Percentiles rank a stretch among this genome's conserved stretches.
phyloP scores from a whole-genome alignment of 2,113 vertebrate species.

The Rhodinocichla rosea region DNA sequence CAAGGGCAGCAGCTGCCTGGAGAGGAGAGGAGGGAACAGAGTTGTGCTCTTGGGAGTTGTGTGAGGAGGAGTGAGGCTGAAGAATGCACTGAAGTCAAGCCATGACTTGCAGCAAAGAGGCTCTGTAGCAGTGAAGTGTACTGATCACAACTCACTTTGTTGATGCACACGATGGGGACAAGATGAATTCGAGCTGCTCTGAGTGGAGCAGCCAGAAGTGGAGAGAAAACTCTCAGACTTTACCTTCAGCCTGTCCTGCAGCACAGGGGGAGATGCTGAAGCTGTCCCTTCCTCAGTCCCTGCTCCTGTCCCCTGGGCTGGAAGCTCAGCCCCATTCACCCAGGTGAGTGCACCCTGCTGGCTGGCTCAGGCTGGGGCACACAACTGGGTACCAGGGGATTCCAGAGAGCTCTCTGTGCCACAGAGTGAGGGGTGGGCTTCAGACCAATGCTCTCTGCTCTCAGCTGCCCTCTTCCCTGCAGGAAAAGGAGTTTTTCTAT shows the following conservation, averaged over 20 bases:
- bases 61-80: neutral
- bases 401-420: neutral
- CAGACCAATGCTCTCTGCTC: neutral
- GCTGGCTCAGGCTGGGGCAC: neutral
- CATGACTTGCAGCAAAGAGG: neutral
- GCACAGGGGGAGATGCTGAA: neutral
- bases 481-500: neutral
- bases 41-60: fast-evolving
- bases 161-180: fast-evolving
- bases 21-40: neutral
- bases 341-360: fast-evolving
- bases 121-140: fast-evolving
- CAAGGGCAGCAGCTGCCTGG: fast-evolving
- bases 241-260: neutral
- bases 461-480: neutral
- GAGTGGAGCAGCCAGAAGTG: fast-evolving
- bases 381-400: neutral
- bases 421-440: fast-evolving
- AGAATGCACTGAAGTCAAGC: neutral
- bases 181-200: neutral
- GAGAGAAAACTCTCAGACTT: neutral
- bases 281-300: neutral
- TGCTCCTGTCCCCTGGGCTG: fast-evolving
- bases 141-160: neutral
- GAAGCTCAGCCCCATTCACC: neutral